A percentile compares a stretch with the other conserved stretches of the same genome.
phyloP scores from a whole-genome alignment of 2,797 vertebrate species.

The Artibeus jamaicensis region DNA sequence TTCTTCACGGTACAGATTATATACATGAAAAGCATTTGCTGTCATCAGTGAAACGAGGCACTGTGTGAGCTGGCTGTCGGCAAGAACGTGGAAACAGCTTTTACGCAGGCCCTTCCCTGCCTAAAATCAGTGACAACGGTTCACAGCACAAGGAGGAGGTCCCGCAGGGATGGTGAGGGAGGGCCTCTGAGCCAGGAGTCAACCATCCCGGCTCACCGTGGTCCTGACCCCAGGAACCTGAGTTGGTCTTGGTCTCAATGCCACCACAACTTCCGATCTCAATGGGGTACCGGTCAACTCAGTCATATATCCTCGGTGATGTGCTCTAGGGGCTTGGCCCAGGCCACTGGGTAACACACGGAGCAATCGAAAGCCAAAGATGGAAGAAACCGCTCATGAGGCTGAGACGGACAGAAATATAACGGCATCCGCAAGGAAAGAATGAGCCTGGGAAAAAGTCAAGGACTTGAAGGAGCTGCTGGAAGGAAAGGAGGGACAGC shows the following conservation, averaged over 20 bases:
- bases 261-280: not conserved
- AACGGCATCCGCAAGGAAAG: not conserved
- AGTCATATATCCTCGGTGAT: not conserved
- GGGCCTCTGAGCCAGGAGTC: not conserved
- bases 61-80: not conserved
- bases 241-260: not conserved
- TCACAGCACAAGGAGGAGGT: not conserved
- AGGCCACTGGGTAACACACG: not conserved
- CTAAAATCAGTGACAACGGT: too few species aligned
- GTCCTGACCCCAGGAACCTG: not conserved
- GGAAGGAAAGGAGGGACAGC: not conserved
- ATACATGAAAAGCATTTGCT: not conserved
- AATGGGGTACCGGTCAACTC: not conserved
- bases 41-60: not conserved
- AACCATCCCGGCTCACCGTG: not conserved
- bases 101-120: not conserved
- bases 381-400: accelerated
- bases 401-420: not conserved
- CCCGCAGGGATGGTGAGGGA: not conserved
- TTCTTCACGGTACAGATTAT: not conserved
- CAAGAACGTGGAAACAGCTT: not conserved
- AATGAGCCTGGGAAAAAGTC: not conserved
- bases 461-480: not conserved
- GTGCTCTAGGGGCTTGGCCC: not conserved
- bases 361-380: not conserved